Evolutionary conservation across 2,113 vertebrate species (phyloP).

Genomic region (Phylloscopus whistleri): DNA sequence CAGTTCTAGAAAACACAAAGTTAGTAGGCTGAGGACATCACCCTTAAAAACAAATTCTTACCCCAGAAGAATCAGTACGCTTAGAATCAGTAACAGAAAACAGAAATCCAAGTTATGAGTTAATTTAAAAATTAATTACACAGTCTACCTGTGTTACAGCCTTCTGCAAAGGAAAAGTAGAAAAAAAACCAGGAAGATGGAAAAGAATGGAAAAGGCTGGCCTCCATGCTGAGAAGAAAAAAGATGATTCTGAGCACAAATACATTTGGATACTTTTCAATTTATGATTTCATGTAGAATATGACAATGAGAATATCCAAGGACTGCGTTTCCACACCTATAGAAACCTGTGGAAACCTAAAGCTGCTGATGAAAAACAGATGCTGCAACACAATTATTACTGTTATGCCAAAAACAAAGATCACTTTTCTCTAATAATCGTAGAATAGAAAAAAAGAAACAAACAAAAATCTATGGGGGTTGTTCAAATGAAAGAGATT

Average conservation of each 20-base stretch:
- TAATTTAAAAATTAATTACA: not conserved
- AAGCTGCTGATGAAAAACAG: not conserved
- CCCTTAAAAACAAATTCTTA: not conserved
- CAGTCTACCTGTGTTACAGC: not conserved
- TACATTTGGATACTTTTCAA: not conserved
- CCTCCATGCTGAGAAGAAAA: not conserved
- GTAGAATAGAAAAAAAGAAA: not conserved
- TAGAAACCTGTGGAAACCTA: not conserved
- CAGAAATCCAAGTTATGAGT: not conserved
- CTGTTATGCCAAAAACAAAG: not conserved
- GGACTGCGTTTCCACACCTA: not conserved
- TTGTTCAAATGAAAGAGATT: not conserved
- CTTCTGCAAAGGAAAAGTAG: not conserved
- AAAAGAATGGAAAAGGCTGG: not conserved
- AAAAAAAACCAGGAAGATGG: not conserved
- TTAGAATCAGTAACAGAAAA: not conserved
- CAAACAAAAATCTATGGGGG: rapidly evolving
- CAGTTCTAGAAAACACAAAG: not conserved
- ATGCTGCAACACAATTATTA: not conserved
- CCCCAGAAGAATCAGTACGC: not conserved
- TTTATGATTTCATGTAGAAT: not conserved
- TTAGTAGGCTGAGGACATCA: not conserved
- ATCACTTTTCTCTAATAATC: not conserved
- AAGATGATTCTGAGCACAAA: not conserved
- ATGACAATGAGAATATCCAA: not conserved